Conservation (phyloP, 1,140 invertebrate genomes). For the Anagrus nilaparvatae region DNA sequence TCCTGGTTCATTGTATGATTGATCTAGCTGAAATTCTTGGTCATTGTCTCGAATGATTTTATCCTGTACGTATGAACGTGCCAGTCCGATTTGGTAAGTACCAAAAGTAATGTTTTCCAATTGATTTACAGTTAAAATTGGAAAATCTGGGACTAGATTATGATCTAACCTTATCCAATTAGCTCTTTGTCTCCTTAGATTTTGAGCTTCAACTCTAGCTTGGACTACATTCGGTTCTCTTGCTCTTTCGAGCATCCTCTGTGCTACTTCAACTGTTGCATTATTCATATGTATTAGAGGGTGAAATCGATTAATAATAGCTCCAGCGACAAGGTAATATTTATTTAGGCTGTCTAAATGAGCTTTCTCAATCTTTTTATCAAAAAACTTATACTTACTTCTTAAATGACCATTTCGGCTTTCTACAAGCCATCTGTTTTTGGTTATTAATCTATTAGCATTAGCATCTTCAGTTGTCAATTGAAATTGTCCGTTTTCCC, state of each 20-base stretch:
- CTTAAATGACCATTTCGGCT: slow-evolving; percentile 12
- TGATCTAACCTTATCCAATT: background rate
- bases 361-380: slow-evolving; percentile 2
- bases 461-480: slow-evolving; percentile 10
- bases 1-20: background rate
- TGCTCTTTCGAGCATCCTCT: slow-evolving; percentile 2
- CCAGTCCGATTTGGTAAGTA: slow-evolving; percentile 9
- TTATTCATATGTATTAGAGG: slow-evolving; percentile 3
- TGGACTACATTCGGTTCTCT: slow-evolving; percentile 8
- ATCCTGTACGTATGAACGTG: slow-evolving; percentile 12
- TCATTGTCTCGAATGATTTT: slow-evolving; percentile 3
- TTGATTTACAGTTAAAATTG: background rate
- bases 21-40: slow-evolving; percentile 5
- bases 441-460: slow-evolving; percentile 6
- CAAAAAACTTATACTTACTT: slow-evolving; percentile 6
- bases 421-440: slow-evolving; percentile 15
- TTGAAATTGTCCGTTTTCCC: slow-evolving; percentile 3
- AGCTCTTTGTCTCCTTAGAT: slow-evolving; percentile 1
- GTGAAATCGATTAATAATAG: slow-evolving; percentile 12
- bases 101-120: slow-evolving; percentile 5
- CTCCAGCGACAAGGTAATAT: slow-evolving; percentile 11
- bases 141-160: slow-evolving; percentile 2
- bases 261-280: slow-evolving; percentile 1
- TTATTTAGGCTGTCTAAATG: slow-evolving; percentile 4
- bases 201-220: slow-evolving; percentile 8